Conservation (phyloP, 2,113 vertebrate genomes). For the Arizona elegans region DNA sequence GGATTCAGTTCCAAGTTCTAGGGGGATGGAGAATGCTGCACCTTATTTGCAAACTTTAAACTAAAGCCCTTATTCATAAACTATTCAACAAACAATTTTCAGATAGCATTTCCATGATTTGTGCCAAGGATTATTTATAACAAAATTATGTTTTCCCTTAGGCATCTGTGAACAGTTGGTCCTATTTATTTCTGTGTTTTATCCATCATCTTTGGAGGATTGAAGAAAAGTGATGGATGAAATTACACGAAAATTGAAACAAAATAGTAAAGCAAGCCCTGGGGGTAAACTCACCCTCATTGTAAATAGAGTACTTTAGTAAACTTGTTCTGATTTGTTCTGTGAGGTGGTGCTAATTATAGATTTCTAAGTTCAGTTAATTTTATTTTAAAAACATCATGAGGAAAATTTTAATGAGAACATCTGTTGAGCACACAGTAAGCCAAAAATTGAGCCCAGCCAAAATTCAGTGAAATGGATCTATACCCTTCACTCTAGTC, state of each 20-base stretch:
- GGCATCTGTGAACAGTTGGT: slow-evolving; percentile 62
- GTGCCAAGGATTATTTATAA: slow-evolving; percentile 65
- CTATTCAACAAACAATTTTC: slow-evolving; percentile 70
- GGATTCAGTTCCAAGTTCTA: slow-evolving; percentile 38
- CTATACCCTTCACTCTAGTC: neutral
- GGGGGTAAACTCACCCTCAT: slow-evolving; percentile 34
- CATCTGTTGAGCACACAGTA: slow-evolving; percentile 19
- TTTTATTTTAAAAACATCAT: slow-evolving; percentile 57
- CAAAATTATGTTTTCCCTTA: slow-evolving; percentile 63
- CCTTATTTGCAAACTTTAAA: slow-evolving; percentile 58
- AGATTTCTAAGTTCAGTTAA: slow-evolving; percentile 44
- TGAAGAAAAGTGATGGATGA: slow-evolving; percentile 55
- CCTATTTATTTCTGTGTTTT: slow-evolving; percentile 65
- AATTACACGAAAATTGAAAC: slow-evolving; percentile 64
- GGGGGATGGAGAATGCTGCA: slow-evolving; percentile 32
- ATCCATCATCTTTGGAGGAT: slow-evolving; percentile 63
- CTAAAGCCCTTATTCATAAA: slow-evolving; percentile 64
- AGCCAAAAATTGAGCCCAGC: neutral
- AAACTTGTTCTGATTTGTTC: slow-evolving; percentile 55
- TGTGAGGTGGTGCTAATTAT: slow-evolving; percentile 52
- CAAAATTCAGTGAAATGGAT: neutral
- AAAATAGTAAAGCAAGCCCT: slow-evolving; percentile 56
- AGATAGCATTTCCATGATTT: slow-evolving; percentile 60
- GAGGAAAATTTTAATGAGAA: slow-evolving; percentile 34
- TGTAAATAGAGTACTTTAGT: slow-evolving; percentile 50